Base-by-base conservation (phyloP, 2,888 invertebrate genomes). In the Drosophila gaucha region DNA sequence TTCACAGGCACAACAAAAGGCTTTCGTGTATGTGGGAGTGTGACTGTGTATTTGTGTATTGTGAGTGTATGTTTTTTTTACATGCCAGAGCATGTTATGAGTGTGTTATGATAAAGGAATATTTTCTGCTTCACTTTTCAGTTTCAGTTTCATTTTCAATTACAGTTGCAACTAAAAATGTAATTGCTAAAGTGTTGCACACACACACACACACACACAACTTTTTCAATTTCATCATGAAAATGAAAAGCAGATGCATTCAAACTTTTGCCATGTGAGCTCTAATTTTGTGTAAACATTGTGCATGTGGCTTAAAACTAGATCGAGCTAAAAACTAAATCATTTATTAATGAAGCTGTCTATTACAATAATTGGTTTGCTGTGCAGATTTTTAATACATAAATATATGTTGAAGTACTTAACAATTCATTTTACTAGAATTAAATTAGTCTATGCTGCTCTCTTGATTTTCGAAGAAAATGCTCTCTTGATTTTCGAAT, bases 161-260 rank as follows among this genome's bases (percentile, higher is more conserved):
- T 76, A 58, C 26, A 46, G 30, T 41, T 18, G 9, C 43, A 38
- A 24, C 59, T 44, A 28, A 36, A 72, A 76, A 60, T 60, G 39
- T 72, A 76, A 76, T 73, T 60, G 72, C 66, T 22, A 60, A 76
- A 73, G 59, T 57, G 66, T 76, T 56, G 28, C 41, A 36, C 63
- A 50, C 44, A 31, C 28, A 39, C 38, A 22, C 12, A 38, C 2
- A 8, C 41, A 24, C 16, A 16, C 5, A 14, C 30, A 78, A 70
- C 44, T 66, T 74, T 82, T 66, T 64, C 49, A 46, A 55, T 78
- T 65, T 55, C 55, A 58, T 74, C 24, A 35, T 6, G 30, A 31
- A 76, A 64, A 38, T 54, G 43, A 28, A 26, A 39, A 36, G n/a
- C n/a, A 5, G 14, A 44, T 38, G 14, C 30, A 9, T 16, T 35